Conservation (phyloP, 2,797 vertebrate species). For the Sternarchorhynchus goeldii region DNA sequence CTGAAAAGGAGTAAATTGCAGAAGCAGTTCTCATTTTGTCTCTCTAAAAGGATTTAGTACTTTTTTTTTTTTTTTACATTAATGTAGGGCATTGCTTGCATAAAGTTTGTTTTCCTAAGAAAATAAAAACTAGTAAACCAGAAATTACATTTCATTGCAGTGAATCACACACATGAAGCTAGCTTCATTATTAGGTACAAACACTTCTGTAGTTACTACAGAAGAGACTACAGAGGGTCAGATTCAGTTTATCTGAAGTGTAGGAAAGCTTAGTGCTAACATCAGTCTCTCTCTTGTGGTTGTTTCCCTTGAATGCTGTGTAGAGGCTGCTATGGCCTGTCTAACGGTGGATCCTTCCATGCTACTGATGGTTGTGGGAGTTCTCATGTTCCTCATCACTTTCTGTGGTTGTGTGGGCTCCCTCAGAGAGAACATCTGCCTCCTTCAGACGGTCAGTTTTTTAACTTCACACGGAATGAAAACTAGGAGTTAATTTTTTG, state of each 20-base stretch:
- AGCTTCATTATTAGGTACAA: too few species aligned
- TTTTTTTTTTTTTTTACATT: too few species aligned
- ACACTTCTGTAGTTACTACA: not conserved
- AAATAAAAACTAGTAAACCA: too few species aligned
- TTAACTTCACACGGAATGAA: not conserved
- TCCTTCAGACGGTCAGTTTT: slow-evolving; percentile 83
- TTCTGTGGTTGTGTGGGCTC: slow-evolving; percentile 96
- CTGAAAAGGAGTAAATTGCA: not conserved
- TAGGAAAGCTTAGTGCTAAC: not conserved
- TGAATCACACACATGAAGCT: too few species aligned
- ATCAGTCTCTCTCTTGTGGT: not conserved
- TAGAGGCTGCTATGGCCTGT: slow-evolving; percentile 84
- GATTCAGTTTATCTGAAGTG: not conserved
- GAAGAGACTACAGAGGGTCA: not conserved
- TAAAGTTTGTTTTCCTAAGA: too few species aligned
- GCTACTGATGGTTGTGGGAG: slow-evolving; percentile 83
- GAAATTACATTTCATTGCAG: too few species aligned
- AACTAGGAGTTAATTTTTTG: too few species aligned
- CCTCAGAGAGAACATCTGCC: slow-evolving; percentile 91
- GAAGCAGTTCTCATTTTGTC: not conserved
- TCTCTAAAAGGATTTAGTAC: not conserved
- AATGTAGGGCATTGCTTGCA: too few species aligned
- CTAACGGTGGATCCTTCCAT: slow-evolving; percentile 87
- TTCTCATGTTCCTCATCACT: slow-evolving; percentile 92
- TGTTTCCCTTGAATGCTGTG: not conserved